Percentiles rank a stretch among this genome's conserved stretches.
These are phyloP conservation scores for Drosophila formosana DNA, from an alignment of 2,888 invertebrate species.

Conservation along the genomic window DNA sequence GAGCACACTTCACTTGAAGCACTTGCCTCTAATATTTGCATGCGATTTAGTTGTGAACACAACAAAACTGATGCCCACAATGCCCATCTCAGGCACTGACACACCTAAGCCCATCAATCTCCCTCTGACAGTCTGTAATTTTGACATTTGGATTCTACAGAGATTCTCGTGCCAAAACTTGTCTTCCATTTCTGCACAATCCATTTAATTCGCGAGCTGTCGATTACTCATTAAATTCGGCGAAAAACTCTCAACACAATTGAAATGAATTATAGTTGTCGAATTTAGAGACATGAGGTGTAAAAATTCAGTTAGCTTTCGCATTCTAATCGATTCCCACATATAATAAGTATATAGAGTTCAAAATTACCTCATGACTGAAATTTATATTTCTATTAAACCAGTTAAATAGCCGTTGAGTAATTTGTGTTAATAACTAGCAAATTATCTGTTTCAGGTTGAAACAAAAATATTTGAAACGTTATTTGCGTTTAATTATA, in stretches of 20 bases:
- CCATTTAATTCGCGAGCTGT: not conserved
- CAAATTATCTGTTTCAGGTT: too few relatives aligned
- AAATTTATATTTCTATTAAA: too few relatives aligned
- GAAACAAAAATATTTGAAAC: too few relatives aligned
- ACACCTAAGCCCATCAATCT: constrained; percentile 25
- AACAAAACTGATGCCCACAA: constrained; percentile 18
- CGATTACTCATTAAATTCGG: not conserved
- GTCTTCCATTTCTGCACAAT: not conserved
- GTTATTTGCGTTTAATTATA: too few relatives aligned
- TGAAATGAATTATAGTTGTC: not conserved
- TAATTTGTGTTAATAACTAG: too few relatives aligned
- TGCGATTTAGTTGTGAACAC: constrained; percentile 70
- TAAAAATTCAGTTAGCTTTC: not conserved
- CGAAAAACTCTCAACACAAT: not conserved
- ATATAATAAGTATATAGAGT: too few relatives aligned
- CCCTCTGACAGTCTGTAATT: not conserved
- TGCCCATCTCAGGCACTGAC: constrained; percentile 9
- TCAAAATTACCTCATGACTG: too few relatives aligned
- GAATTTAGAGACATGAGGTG: not conserved
- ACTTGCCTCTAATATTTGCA: constrained; percentile 58
- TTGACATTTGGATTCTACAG: not conserved
- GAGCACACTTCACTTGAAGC: constrained; percentile 33
- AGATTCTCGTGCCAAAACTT: not conserved
- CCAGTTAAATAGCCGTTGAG: too few relatives aligned
- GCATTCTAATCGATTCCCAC: not conserved